Percentiles rank a stretch among this genome's conserved stretches.
Evolutionary conservation across 2,113 vertebrate genomes (phyloP).

Genomic region (Ariopsis seemanni): DNA sequence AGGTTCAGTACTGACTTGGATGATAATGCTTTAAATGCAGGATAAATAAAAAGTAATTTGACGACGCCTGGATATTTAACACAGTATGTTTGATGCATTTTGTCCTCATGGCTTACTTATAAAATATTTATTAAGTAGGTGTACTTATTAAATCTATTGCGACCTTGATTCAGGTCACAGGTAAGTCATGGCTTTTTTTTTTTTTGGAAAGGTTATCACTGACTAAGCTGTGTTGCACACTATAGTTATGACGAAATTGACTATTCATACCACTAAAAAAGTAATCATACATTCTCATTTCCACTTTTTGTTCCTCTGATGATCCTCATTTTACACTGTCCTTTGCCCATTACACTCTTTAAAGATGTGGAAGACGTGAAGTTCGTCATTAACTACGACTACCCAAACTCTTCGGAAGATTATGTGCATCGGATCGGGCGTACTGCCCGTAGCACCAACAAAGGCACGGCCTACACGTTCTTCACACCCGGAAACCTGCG

Average conservation of each 20-base stretch:
- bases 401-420: conserved; percentile 96
- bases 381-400: conserved; percentile 99
- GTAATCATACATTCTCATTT: neutral
- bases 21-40: neutral
- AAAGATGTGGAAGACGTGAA: conserved; percentile 98
- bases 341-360: conserved; percentile 28
- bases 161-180: neutral
- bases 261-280: neutral
- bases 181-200: conserved; percentile 7
- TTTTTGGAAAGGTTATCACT: neutral
- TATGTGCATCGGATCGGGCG: conserved; percentile 97
- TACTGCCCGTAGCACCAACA: conserved; percentile 97
- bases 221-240: neutral
- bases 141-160: neutral
- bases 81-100: neutral
- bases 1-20: neutral
- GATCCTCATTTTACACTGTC: conserved; percentile 2
- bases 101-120: neutral
- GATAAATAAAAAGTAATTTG: too few relatives aligned
- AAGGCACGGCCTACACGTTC: conserved; percentile 98
- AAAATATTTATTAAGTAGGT: neutral
- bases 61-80: neutral
- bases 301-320: neutral
- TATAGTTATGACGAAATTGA: neutral
- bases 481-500: conserved; percentile 97